Evolutionary conservation across 1,140 invertebrate species (phyloP), one percentile per base, ranked within the genome.

Genomic region (Trichomalopsis sarcophagae): DNA sequence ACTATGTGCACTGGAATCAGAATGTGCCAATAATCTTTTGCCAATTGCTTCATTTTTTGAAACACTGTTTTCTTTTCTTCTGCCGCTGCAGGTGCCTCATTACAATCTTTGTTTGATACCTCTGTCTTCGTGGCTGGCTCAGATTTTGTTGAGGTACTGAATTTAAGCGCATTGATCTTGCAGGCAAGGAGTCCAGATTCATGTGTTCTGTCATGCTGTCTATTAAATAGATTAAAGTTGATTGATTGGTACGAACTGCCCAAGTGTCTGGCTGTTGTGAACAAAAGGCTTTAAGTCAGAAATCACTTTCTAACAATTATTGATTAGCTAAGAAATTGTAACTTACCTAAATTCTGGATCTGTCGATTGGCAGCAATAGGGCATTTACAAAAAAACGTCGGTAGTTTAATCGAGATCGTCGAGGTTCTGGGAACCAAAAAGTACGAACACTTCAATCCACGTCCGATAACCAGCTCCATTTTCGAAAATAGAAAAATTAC

Each of bases 11-110:
- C 97, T 47, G 97, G 97, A 82, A 99, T 93, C 55, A 98, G 91
- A 83, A 99, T 96, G 93, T 99, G 98, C 97, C 98, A 99, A 93
- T 99, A 99, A 90, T 99, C 96, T 92, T 96, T 97, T 89, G 97
- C 97, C 95, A 99, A 97, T 89, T 96, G 94, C 92, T 98, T 99
- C 92, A 99, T 98, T 89, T 95, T 95, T 89, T 97, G 95, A 90
- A 97, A 96, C 14, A 98, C 88, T 6, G 95, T 94, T 40, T 94
- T 87, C 88, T 96, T 95, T 86, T 91, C 86, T n/a, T 21, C 27
- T 11, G 21, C 21, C 21, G 84, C 36, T 44, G 76, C 13, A 40
- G 76, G 17, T 21, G 33, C 17, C 11, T 44, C 69, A 50, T 80
- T 62, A 11, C 66, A 83, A 21, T 76, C 71, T 81, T 86, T 71